Percentiles rank a stretch among this genome's conserved stretches.
Evolutionary conservation across 2,113 vertebrate species (phyloP).

Genomic region (Macquaria australasica): DNA sequence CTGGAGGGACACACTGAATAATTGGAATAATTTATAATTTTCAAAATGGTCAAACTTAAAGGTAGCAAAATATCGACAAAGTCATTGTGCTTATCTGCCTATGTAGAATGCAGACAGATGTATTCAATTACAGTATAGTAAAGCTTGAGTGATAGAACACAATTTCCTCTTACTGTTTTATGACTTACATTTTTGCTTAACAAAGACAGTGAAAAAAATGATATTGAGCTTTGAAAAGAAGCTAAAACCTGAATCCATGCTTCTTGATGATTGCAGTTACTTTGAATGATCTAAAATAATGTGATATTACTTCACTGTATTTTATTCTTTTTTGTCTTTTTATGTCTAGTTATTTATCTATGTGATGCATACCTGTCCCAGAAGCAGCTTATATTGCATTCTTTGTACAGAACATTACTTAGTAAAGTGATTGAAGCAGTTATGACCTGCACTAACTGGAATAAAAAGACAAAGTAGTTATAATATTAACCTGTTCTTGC

Average conservation of each 20-base stretch:
- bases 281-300: slow-evolving; percentile 30
- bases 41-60: neutral
- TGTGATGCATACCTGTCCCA: slow-evolving; percentile 19
- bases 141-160: neutral
- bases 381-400: neutral
- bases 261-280: neutral
- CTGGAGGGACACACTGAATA: neutral
- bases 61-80: neutral
- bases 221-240: neutral
- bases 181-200: neutral
- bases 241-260: neutral
- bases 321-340: slow-evolving; percentile 7
- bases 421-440: slow-evolving; percentile 22
- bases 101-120: neutral
- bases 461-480: neutral
- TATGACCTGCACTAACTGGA: slow-evolving; percentile 31
- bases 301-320: slow-evolving; percentile 6
- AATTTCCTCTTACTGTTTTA: neutral
- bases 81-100: neutral
- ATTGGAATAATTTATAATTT: neutral
- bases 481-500: slow-evolving; percentile 12
- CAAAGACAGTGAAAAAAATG: neutral
- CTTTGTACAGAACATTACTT: slow-evolving; percentile 24
- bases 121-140: neutral
- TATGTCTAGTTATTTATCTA: slow-evolving; percentile 13